These are phyloP conservation scores for Parochlus steinenii DNA, from an alignment of 2,888 invertebrate genomes.

Conservation along the genomic window DNA sequence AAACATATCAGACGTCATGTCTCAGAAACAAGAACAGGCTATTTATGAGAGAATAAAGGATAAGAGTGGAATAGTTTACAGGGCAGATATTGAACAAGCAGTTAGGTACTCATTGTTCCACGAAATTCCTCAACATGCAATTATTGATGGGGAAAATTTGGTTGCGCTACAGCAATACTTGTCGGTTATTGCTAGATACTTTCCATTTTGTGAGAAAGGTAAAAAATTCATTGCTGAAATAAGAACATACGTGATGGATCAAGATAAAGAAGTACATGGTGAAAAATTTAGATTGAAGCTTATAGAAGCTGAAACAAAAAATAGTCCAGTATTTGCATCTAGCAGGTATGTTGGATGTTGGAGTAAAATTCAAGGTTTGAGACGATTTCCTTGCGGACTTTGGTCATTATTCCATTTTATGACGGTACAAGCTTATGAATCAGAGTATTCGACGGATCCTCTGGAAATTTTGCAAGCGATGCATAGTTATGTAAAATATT, in stretches of 20 bases:
- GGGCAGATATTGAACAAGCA: constrained; percentile 76
- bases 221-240: constrained; percentile 37
- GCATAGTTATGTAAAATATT: constrained; percentile 75
- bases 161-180: constrained; percentile 59
- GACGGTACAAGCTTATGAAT: constrained; percentile 54
- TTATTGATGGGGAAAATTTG: constrained; percentile 53
- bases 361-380: constrained; percentile 53
- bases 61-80: constrained; percentile 47
- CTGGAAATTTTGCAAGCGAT: constrained; percentile 63
- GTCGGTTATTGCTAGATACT: constrained; percentile 51
- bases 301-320: constrained; percentile 33
- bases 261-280: constrained; percentile 38
- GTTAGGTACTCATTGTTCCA: constrained; percentile 66
- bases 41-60: too few relatives aligned
- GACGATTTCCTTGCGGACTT: constrained; percentile 87
- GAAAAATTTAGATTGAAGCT: constrained; percentile 40
- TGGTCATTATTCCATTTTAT: constrained; percentile 92
- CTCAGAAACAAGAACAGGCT: not conserved
- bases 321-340: constrained; percentile 35
- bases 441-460: constrained; percentile 35
- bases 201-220: constrained; percentile 57
- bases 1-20: not conserved
- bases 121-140: constrained; percentile 58
- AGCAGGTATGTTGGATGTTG: constrained; percentile 62
- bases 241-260: constrained; percentile 34